Percentiles rank a stretch among this genome's conserved stretches.
phyloP scores from a whole-genome alignment of 2,797 vertebrate genomes.

The Neoniphon sammara region DNA sequence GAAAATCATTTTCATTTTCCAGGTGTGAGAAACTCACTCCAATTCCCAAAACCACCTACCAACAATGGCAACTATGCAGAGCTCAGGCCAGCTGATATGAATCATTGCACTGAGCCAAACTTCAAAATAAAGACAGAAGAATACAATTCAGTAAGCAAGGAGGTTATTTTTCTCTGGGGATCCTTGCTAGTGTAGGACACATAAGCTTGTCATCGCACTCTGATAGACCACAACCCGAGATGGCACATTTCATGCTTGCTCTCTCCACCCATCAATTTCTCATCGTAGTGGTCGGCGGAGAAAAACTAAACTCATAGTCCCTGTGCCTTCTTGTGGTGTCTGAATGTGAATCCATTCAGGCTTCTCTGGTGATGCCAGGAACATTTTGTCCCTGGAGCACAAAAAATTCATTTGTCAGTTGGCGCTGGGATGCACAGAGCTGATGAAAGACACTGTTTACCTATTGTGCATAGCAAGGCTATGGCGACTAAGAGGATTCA shows the following conservation, averaged over 20 bases:
- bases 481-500: slow-evolving; percentile 64
- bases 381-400: slow-evolving; percentile 72
- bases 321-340: slow-evolving; percentile 25
- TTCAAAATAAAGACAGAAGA: slow-evolving; percentile 37
- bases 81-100: background rate
- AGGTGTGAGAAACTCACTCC: slow-evolving; percentile 4
- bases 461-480: slow-evolving; percentile 53
- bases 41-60: background rate
- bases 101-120: slow-evolving; percentile 33
- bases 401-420: slow-evolving; percentile 64
- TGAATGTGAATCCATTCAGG: slow-evolving; percentile 58
- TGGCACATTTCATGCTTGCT: slow-evolving; percentile 16
- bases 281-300: slow-evolving; percentile 9
- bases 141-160: slow-evolving; percentile 11
- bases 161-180: slow-evolving; percentile 24
- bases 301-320: slow-evolving; percentile 30
- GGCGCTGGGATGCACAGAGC: slow-evolving; percentile 39
- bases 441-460: slow-evolving; percentile 70
- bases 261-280: slow-evolving; percentile 36
- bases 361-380: slow-evolving; percentile 60
- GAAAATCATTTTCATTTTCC: slow-evolving; percentile 3
- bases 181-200: slow-evolving; percentile 10
- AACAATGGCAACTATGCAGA: slow-evolving; percentile 23
- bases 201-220: slow-evolving; percentile 1
- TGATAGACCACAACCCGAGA: slow-evolving; percentile 38